Conservation (phyloP, 1,140 invertebrate genomes). For the Cyrtorhinus lividipennis region DNA sequence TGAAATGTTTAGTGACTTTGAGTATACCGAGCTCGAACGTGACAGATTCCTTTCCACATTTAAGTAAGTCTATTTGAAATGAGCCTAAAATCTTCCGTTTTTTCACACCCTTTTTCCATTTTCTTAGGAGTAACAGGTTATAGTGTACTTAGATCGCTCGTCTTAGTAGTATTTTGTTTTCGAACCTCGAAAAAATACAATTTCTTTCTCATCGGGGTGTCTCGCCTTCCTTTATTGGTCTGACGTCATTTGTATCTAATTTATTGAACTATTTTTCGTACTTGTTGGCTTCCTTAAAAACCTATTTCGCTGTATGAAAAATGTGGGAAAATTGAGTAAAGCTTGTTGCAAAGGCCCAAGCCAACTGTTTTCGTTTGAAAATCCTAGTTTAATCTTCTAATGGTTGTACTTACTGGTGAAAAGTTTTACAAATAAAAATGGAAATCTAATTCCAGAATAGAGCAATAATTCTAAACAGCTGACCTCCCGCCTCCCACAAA, state of each 20-base stretch:
- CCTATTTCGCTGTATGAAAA: not conserved
- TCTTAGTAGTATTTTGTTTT: not conserved
- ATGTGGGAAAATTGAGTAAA: not conserved
- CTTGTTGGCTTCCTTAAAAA: not conserved
- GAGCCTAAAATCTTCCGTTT: too few species aligned
- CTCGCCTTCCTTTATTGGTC: not conserved
- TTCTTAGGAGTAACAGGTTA: not conserved
- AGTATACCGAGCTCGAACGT: too few species aligned
- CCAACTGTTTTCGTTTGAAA: not conserved
- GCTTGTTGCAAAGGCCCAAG: not conserved
- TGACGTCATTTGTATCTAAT: constrained; percentile 4
- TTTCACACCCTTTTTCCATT: too few species aligned
- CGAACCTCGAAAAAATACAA: not conserved
- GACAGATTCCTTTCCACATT: too few species aligned
- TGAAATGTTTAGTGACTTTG: too few species aligned
- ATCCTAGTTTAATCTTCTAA: not conserved
- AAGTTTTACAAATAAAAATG: not conserved
- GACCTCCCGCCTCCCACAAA: not conserved
- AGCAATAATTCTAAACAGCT: constrained; percentile 8
- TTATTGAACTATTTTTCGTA: not conserved
- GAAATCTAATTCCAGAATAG: constrained; percentile 2
- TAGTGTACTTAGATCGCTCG: not conserved
- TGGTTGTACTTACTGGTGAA: not conserved
- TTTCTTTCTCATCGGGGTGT: not conserved
- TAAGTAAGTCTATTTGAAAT: too few species aligned